Conservation (phyloP, 2,888 invertebrate species). For the Halocaridina rubra region DNA sequence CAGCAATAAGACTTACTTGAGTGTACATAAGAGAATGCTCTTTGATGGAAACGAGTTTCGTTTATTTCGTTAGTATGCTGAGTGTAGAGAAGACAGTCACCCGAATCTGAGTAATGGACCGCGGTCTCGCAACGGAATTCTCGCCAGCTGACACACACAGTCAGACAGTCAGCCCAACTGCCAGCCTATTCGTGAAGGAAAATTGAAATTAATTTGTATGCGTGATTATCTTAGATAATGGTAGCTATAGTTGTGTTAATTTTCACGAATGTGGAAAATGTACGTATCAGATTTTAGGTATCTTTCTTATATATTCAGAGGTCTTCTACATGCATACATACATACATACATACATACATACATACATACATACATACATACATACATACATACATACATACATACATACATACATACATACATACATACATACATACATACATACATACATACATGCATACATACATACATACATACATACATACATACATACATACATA, state of each 20-base stretch:
- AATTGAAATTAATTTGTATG: too few species aligned
- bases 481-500: too few species aligned
- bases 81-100: conserved; percentile 6
- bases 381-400: too few species aligned
- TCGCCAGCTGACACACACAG: background rate
- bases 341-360: background rate
- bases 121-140: conserved; percentile 36
- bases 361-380: too few species aligned
- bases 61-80: conserved; percentile 14
- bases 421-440: too few species aligned
- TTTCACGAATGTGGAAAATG: background rate
- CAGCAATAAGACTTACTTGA: conserved; percentile 32
- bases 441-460: too few species aligned
- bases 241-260: background rate
- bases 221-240: background rate
- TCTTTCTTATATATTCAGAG: background rate
- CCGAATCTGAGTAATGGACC: background rate
- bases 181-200: background rate
- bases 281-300: background rate
- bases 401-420: too few species aligned
- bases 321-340: background rate
- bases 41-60: background rate
- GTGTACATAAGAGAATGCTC: conserved; percentile 5
- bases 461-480: too few species aligned
- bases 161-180: conserved; percentile 10